Evolutionary conservation across 2,113 vertebrate species (phyloP).

Genomic region (Scartelaos histophorus): DNA sequence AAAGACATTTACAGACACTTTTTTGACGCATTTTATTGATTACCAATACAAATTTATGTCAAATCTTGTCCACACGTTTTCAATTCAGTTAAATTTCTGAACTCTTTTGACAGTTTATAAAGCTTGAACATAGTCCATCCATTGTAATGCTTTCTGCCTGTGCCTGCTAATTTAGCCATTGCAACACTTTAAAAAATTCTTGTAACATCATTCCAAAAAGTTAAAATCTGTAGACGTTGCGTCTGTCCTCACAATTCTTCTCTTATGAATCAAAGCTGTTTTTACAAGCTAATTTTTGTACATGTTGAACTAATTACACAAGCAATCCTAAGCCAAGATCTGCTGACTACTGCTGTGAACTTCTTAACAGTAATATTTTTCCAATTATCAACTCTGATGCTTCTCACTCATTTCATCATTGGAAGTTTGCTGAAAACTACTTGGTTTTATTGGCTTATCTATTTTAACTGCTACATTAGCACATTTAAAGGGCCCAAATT

Average conservation of each 20-base stretch:
- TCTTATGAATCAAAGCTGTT: slow-evolving; percentile 7
- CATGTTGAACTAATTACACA: slow-evolving; percentile 7
- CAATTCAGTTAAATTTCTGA: too few relatives aligned
- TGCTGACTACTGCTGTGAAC: not conserved
- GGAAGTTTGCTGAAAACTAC: not conserved
- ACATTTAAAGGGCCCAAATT: not conserved
- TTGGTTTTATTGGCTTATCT: not conserved
- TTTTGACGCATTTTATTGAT: too few relatives aligned
- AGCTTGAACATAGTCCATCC: not conserved
- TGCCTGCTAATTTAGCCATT: too few relatives aligned
- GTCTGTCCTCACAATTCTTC: not conserved
- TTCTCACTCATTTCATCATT: not conserved
- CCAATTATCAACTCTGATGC: not conserved
- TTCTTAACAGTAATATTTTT: not conserved
- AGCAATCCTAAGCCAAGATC: slow-evolving; percentile 2
- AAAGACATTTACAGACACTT: too few relatives aligned
- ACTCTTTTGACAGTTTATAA: too few relatives aligned
- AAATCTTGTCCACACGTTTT: too few relatives aligned
- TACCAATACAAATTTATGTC: too few relatives aligned
- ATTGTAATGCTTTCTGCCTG: not conserved
- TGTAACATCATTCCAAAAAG: too few relatives aligned
- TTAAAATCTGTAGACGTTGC: not conserved
- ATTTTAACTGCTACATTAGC: not conserved
- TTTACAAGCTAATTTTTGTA: slow-evolving; percentile 1
- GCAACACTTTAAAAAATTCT: too few relatives aligned